phyloP scores from a whole-genome alignment of 30 jellyfish, hydroid and myxozoan genomes.

The Hydra vulgaris region DNA sequence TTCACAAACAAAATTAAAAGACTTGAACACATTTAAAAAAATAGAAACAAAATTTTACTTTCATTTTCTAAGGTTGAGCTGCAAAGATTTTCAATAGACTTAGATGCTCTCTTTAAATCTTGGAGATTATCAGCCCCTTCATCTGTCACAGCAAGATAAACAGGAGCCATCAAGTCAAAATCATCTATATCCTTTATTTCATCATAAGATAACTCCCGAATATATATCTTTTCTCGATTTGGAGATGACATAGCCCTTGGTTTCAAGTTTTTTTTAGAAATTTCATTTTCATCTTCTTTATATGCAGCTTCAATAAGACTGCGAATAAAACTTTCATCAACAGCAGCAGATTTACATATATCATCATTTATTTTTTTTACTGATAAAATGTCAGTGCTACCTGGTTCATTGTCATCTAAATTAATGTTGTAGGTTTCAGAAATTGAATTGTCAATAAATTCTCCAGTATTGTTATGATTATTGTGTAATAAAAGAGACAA shows the following conservation, averaged over 20 bases:
- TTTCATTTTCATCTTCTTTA: conserved; percentile 1
- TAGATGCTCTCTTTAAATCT: conserved; percentile 60
- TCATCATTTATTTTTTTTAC: background rate
- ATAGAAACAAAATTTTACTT: background rate
- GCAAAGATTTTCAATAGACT: conserved; percentile 80
- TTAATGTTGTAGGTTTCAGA: background rate
- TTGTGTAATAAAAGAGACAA: background rate
- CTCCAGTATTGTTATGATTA: too few species aligned
- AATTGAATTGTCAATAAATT: background rate
- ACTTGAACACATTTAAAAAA: too few species aligned
- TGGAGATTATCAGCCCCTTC: conserved; percentile 79
- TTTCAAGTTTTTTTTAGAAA: background rate
- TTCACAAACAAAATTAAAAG: too few species aligned
- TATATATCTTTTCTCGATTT: conserved; percentile 32
- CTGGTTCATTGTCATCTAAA: too few species aligned
- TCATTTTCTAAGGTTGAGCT: conserved; percentile 14
- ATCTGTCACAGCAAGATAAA: conserved; percentile 82
- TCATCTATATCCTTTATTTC: conserved; percentile 60
- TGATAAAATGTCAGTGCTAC: too few species aligned
- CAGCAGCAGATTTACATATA: background rate
- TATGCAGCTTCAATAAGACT: conserved; percentile 24
- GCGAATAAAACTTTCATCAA: conserved; percentile 14
- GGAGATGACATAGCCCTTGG: conserved; percentile 39
- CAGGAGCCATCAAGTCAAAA: conserved; percentile 82
- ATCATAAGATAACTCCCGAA: conserved; percentile 83